Base-by-base conservation (phyloP, 2,888 invertebrate species). In the Tupiocoris notatus region DNA sequence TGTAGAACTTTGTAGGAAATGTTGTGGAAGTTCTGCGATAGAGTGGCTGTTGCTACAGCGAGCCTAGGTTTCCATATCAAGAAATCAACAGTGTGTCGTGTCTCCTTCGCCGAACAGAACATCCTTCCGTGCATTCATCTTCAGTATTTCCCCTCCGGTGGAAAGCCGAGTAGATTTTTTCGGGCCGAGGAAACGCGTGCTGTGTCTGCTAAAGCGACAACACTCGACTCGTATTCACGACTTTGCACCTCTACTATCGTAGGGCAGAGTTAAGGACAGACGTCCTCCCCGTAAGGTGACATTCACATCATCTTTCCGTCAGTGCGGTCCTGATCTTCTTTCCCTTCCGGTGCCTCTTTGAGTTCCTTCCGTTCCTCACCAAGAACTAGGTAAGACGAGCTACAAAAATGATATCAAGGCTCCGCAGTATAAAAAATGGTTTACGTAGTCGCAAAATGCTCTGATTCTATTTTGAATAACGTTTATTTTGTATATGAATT, bases 21-120 rank as follows among this genome's bases (percentile, higher is more conserved):
- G 73, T 73, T 63, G 73, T 54, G 73, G 73, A 73, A 73, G 73
- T 73, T 63, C 17, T 24, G 73, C 63, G 73, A 73, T 73, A 73
- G 73, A 73, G 73, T 63, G 73, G 70, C 59, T 70, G 57, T 58
- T 17, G 22, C 67, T 67, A 21, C 39, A 39, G 39, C 59, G 7
- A 22, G 21, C 73, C 63, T 25, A 9, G 73, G 73, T 73, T 73
- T 73, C 25, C 73, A 73, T 73, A 73, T 73, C 73, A 62, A 73
- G 73, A 62, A 73, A 73, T 73, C 73, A 73, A 73, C 73, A 73
- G 73, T 62, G 73, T 61, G 21, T 67, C 73, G 23, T 24, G 59
- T 24, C 24, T 67, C 56, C 70, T 24, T n/a, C 17, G n/a, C n/a
- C n/a, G n/a, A 17, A 59, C 3, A 59, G 59, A 3, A 6, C 59